Percentiles rank a stretch among this genome's conserved stretches.
phyloP scores from a whole-genome alignment of 2,888 invertebrate species.

The Pyrrhia umbra region DNA sequence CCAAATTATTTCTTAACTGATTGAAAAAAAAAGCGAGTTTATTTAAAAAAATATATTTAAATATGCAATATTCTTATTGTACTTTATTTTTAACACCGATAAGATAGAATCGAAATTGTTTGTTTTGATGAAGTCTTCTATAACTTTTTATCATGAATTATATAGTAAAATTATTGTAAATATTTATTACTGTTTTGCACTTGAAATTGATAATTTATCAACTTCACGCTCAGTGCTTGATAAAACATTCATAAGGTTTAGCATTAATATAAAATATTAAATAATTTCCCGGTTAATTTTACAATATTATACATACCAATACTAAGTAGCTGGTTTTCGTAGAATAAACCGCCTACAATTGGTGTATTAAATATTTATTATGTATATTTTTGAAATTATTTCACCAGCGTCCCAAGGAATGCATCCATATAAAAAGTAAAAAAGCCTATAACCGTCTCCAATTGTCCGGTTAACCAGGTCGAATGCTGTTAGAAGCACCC shows the following conservation, averaged over 20 bases:
- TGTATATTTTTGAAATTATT: too few species aligned
- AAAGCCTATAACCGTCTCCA: too few species aligned
- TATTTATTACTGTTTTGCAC: background rate
- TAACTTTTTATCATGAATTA: background rate
- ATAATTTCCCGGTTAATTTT: background rate
- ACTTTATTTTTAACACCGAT: background rate
- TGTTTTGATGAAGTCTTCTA: constrained; percentile 1
- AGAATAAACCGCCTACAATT: too few species aligned
- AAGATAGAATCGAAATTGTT: background rate
- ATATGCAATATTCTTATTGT: background rate
- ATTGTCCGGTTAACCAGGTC: too few species aligned
- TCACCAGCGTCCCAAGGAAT: too few species aligned
- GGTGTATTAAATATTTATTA: too few species aligned
- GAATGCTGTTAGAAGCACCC: too few species aligned
- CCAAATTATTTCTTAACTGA: background rate
- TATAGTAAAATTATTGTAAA: too few species aligned
- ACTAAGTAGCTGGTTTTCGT: background rate
- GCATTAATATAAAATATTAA: constrained; percentile 3
- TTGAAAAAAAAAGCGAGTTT: background rate
- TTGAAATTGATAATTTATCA: constrained; percentile 5
- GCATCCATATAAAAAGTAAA: too few species aligned
- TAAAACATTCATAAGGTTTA: constrained; percentile 15
- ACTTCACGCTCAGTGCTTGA: constrained; percentile 1
- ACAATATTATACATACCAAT: too few species aligned
- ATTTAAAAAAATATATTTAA: too few species aligned